Base-by-base conservation (phyloP, 2,888 invertebrate species). In the Meta bourneti region DNA sequence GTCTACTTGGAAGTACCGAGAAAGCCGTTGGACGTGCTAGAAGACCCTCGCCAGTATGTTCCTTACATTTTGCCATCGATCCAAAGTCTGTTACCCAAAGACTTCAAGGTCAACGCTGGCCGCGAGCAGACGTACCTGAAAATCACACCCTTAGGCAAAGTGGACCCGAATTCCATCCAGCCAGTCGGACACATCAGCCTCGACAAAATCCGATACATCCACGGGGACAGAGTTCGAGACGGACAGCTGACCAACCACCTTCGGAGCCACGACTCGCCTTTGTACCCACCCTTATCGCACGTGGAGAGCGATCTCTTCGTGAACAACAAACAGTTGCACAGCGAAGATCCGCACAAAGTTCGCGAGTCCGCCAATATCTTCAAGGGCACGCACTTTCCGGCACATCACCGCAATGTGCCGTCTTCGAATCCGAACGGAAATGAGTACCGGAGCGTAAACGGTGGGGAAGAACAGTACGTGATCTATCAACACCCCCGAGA, bases 1-100 rank as follows among this genome's bases (percentile, higher is more conserved):
- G 71, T 92, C 4, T 92, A 92, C 48, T 9, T 85, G 4, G 92
- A 89, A 86, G 11, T 51, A 34, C 92, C 92, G 5, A 81, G 86
- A 34, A 92, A 89, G 16, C 92, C 89, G 49, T 51, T 86, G 8
- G 85, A 92, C 16, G 20, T 89, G 6, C 77, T 81, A n/a, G 92
- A 92, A 74, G 75, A 84, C 75, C 80, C 92, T 0, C 77, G 51
- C 11, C 75, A 83, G 52, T 16, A 48, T 49, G 79, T 74, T n/a
- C 82, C 87, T 48, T 91, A 83, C 72, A 72, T 83, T 74, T 51
- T 82, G 19, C 87, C 87, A 20, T 71, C 83, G 5, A 19, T 77
- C 5, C 78, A 72, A 79, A 69, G 48, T 8, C 20, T 87, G 13
- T 19, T 61, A 4, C 54, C 71, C 6, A 74, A 90, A 19, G 85